Evolutionary conservation across 2,888 invertebrate genomes (phyloP).

Genomic region (Platycheirus albimanus): DNA sequence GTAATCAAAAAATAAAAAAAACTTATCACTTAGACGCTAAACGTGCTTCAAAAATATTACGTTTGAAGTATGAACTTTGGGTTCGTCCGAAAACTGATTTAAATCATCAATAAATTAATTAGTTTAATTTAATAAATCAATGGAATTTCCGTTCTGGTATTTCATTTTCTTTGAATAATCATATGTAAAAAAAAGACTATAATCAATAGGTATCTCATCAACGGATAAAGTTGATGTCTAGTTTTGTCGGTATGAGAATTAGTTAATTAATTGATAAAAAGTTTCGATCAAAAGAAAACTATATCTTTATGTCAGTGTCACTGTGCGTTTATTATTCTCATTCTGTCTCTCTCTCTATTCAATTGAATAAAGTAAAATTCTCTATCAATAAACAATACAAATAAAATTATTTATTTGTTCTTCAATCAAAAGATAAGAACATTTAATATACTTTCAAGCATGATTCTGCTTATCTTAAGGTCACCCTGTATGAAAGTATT

Average conservation of each 20-base stretch:
- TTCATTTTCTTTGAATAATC: no score
- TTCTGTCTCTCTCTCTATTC: not conserved
- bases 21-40: constrained; percentile 2
- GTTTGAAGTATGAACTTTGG: not conserved
- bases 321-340: no score
- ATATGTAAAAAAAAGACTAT: no score
- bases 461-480: constrained; percentile 38
- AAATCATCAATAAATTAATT: not conserved
- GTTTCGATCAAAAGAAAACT: no score
- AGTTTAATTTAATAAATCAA: not conserved
- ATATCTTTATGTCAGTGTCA: no score
- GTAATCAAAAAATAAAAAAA: constrained; percentile 9
- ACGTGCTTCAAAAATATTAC: constrained; percentile 1
- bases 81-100: no score
- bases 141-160: no score
- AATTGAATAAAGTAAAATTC: not conserved
- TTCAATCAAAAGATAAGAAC: constrained; percentile 24
- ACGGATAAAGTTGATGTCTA: no score
- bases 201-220: no score
- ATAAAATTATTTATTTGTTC: not conserved
- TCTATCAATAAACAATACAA: constrained; percentile 11
- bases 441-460: constrained; percentile 6
- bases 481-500: constrained; percentile 7
- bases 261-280: no score
- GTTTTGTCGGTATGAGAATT: no score